These are phyloP conservation scores for Piprites chloris DNA, from an alignment of 2,113 vertebrate species.

Conservation along the genomic window DNA sequence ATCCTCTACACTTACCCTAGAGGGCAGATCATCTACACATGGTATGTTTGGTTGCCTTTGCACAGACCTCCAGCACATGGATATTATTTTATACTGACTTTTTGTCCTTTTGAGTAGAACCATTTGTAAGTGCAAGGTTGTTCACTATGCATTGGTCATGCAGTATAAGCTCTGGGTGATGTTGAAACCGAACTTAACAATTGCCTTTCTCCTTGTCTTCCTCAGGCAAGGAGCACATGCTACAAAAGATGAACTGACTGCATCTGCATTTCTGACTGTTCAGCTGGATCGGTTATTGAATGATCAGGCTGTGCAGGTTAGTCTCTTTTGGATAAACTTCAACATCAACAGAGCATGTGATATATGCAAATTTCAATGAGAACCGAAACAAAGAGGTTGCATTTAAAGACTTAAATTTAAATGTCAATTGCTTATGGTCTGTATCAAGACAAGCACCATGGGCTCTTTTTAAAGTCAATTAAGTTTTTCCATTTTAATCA, in stretches of 20 bases:
- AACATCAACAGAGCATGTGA: neutral
- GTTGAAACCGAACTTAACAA: neutral
- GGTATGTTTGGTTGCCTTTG: slow-evolving; percentile 69
- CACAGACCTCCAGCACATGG: neutral
- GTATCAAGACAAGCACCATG: neutral
- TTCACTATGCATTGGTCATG: neutral
- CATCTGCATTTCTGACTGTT: slow-evolving; percentile 89
- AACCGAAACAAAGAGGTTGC: neutral
- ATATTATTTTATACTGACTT: neutral
- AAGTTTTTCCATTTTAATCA: neutral
- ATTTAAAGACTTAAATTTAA: neutral
- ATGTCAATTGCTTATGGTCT: neutral
- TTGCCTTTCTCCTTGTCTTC: neutral
- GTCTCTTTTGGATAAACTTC: neutral
- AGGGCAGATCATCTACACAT: slow-evolving; percentile 90
- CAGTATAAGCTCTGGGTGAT: neutral
- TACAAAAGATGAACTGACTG: slow-evolving; percentile 84
- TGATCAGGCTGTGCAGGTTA: slow-evolving; percentile 85
- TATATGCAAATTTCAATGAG: neutral
- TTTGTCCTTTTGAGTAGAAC: neutral
- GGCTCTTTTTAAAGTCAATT: neutral
- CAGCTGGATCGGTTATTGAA: slow-evolving; percentile 84
- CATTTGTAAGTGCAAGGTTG: neutral
- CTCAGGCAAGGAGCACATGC: slow-evolving; percentile 85
- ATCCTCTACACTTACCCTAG: slow-evolving; percentile 86